Evolutionary conservation across 2,113 vertebrate genomes (phyloP).

Genomic region (Rhynchomys soricoides): DNA sequence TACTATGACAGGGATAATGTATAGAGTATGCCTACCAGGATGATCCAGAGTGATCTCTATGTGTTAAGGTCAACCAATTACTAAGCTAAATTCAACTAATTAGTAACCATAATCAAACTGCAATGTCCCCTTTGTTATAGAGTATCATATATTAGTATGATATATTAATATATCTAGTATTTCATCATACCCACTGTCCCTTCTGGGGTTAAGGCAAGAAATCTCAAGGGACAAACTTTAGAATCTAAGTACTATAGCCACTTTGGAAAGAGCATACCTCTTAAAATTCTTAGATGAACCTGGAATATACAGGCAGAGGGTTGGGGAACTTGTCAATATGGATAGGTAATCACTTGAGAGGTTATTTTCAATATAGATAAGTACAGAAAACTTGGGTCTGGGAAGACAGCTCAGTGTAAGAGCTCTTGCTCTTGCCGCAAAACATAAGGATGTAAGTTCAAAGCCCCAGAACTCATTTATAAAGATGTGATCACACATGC

Average conservation of each 20-base stretch:
- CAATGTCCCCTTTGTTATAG: not conserved
- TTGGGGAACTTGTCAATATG: not conserved
- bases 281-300: not conserved
- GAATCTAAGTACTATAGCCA: not conserved
- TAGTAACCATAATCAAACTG: not conserved
- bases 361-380: conserved; percentile 4
- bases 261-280: not conserved
- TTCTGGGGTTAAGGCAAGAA: not conserved
- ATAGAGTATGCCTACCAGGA: not conserved
- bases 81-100: not conserved
- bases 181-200: not conserved
- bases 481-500: not conserved
- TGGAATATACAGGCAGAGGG: not conserved
- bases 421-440: not conserved
- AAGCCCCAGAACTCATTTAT: not conserved
- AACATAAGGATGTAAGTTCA: not conserved
- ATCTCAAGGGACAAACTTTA: not conserved
- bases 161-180: not conserved
- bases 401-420: not conserved
- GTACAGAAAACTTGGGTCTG: not conserved
- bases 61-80: not conserved
- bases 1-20: not conserved
- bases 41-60: not conserved
- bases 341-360: not conserved
- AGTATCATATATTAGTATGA: not conserved